Conservation (phyloP, 2,888 invertebrate genomes). For the Drosophila picticornis region DNA sequence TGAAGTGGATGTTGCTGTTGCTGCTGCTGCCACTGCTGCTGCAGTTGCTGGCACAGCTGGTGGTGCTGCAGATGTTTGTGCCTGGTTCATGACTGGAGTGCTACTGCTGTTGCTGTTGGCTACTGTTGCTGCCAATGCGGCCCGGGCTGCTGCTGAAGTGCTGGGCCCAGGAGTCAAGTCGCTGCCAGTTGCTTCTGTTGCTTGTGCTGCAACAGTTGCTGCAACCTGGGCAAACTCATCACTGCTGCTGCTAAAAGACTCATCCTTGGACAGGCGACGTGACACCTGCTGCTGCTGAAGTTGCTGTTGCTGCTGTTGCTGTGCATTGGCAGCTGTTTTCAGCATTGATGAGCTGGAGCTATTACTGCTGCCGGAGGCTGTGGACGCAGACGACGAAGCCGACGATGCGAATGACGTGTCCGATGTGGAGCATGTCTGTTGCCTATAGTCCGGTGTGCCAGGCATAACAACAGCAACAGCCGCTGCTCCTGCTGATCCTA, state of each 20-base stretch:
- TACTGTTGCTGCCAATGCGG: conserved; percentile 48
- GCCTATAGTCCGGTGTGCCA: conserved; percentile 63
- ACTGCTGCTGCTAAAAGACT: conserved; percentile 90
- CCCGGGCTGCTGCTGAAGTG: conserved; percentile 77
- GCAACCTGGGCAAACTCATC: conserved; percentile 90
- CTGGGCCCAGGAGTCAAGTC: conserved; percentile 75
- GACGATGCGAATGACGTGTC: conserved; percentile 82
- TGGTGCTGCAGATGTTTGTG: conserved; percentile 3
- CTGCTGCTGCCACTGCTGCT: conserved; percentile 84
- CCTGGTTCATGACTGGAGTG: not conserved
- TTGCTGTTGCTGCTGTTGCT: conserved; percentile 26
- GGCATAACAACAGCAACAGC: conserved; percentile 36
- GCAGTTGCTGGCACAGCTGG: conserved; percentile 6
- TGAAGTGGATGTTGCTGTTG: conserved; percentile 15
- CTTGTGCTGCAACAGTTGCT: conserved; percentile 17
- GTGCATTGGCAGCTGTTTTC: conserved; percentile 32
- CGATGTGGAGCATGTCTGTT: conserved; percentile 73
- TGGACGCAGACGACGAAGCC: conserved; percentile 77
- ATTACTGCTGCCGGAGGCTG: conserved; percentile 81
- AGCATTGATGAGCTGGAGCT: conserved; percentile 83
- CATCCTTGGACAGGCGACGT: conserved; percentile 91
- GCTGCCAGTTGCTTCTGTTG: conserved; percentile 21
- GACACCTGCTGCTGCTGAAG: conserved; percentile 32
- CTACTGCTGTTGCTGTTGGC: conserved; percentile 10
- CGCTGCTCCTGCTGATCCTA: conserved; percentile 23